phyloP scores from a whole-genome alignment of 2,888 invertebrate genomes.

The Tenthredo amoena region DNA sequence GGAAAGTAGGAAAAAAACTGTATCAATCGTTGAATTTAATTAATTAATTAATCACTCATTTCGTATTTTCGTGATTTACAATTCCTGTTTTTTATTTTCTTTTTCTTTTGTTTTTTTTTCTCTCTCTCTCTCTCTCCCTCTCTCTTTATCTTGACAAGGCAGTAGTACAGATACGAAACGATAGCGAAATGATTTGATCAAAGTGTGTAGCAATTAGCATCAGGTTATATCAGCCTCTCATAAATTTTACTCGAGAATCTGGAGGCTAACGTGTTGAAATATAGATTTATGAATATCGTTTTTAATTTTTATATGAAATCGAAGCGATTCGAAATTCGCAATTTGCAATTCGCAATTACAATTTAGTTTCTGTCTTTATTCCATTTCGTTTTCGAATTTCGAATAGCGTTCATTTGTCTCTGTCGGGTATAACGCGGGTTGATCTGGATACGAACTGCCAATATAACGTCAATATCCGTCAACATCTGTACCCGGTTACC shows the following conservation, averaged over 20 bases:
- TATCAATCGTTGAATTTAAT: background rate
- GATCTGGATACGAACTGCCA: background rate
- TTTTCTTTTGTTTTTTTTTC: background rate
- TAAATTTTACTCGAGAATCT: background rate
- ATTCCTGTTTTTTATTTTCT: background rate
- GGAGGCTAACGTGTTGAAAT: no score
- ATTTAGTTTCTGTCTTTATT: background rate
- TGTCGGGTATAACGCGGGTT: background rate
- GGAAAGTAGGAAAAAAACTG: background rate
- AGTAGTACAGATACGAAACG: no score
- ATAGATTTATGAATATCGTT: no score
- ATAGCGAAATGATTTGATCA: no score
- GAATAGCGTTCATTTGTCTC: background rate
- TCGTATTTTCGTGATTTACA: background rate
- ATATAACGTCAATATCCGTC: slow-evolving; percentile 12
- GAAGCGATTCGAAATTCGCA: no score
- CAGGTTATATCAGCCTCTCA: no score
- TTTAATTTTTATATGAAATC: no score
- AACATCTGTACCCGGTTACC: background rate
- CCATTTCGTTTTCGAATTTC: background rate
- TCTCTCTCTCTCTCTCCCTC: background rate
- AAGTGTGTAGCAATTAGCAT: no score
- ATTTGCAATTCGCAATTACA: no score
- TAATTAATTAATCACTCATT: background rate
- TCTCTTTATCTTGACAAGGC: background rate